Evolutionary conservation across 2,888 invertebrate genomes (phyloP), one percentile per base, ranked within the genome.

Genomic region (Thysanoteuthis rhombus): DNA sequence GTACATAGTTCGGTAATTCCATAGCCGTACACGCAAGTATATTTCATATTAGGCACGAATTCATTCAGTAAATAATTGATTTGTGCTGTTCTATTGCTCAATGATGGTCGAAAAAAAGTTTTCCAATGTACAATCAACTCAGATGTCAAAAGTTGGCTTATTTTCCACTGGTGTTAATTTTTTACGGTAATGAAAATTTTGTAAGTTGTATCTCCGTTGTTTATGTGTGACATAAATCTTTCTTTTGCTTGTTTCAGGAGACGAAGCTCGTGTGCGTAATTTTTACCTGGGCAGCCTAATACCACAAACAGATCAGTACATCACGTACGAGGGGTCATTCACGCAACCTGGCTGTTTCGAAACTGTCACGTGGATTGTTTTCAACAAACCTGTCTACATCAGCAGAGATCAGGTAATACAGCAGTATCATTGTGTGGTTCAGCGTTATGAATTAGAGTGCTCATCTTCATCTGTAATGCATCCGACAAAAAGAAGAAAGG

Each of bases 301-400:
- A 96, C 99, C 99, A 94, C 98, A 98, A 97, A 99, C 99, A 92
- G 98, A 98, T 96, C 95, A 98, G 97, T 99, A 99, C 97, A 98
- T 99, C 97, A 99, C 99, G 52, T 99, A 99, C 97, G 99, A 99
- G 97, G 99, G 99, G 42, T 99, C 99, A 95, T 98, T 99, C 95
- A 99, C 99, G 94, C 99, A 99, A 97, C 99, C 99, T 22, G 97
- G 99, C 93, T 99, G 99, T 97, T 99, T 99, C 98, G 99, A 99
- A 97, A 99, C 99, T n/a, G 99, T 99, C 89, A 99, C 99, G 94
- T 99, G 99, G 99, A 98, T 99, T 96, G 98, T 99, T 96, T 98
- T 99, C 97, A 99, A 99, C 97, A 99, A 99, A 97, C 99, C 99
- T 94, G 98, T 99, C 97, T 99, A 99, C 98, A 98, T 99, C 97